Evolutionary conservation across 2,797 vertebrate genomes (phyloP).

Genomic region (Silurus aristotelis): DNA sequence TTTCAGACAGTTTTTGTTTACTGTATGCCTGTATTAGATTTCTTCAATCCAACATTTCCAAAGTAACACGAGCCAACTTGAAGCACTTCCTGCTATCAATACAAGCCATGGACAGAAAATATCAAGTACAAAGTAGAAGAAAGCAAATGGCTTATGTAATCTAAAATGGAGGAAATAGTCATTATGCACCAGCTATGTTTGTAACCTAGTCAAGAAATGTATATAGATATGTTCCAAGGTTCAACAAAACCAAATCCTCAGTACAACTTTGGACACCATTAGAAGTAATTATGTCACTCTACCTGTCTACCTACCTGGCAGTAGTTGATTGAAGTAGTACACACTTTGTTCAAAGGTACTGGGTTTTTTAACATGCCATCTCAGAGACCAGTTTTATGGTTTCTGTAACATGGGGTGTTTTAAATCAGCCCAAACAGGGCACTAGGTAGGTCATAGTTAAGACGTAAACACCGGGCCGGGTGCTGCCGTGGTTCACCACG

Average conservation of each 20-base stretch:
- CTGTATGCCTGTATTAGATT: neutral
- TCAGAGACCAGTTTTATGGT: conserved; percentile 47
- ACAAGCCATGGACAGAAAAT: neutral
- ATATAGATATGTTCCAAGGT: conserved; percentile 2
- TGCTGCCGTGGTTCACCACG: conserved; percentile 1
- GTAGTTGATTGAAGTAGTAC: neutral
- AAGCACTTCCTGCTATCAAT: conserved; percentile 26
- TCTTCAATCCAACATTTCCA: conserved; percentile 1
- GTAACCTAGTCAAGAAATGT: neutral
- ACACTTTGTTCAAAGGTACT: neutral
- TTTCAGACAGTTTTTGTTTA: neutral
- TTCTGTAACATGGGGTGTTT: conserved; percentile 18
- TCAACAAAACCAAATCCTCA: conserved; percentile 6
- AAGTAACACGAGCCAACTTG: conserved; percentile 16
- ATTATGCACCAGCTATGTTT: neutral
- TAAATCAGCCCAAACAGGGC: conserved; percentile 10
- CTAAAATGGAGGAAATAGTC: neutral
- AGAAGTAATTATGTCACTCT: neutral
- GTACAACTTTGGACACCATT: neutral
- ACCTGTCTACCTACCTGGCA: neutral
- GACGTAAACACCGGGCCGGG: neutral
- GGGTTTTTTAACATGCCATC: neutral
- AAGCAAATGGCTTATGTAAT: neutral
- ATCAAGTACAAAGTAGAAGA: neutral
- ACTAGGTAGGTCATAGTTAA: neutral